Conservation (phyloP, 2,797 vertebrate species). For the Scolopax bukidnonensis region DNA sequence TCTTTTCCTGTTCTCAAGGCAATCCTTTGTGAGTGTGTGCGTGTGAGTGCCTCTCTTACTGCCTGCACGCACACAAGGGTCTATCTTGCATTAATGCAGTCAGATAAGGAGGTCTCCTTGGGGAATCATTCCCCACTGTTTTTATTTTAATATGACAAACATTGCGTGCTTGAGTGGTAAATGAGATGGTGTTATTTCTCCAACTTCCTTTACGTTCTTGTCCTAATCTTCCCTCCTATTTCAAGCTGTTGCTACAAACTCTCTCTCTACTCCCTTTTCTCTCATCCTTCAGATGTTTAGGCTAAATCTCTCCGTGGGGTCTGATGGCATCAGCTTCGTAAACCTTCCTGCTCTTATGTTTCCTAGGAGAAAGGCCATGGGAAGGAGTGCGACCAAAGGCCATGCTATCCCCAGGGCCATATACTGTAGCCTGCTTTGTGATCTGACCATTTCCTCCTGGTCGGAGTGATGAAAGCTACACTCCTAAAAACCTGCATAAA, state of each 20-base stretch:
- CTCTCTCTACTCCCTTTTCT: not conserved
- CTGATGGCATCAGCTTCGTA: slow-evolving; percentile 49
- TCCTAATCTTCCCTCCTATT: slow-evolving; percentile 30
- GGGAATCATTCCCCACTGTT: slow-evolving; percentile 34
- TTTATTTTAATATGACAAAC: slow-evolving; percentile 54
- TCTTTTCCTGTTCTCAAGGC: not conserved
- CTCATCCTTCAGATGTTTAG: slow-evolving; percentile 62
- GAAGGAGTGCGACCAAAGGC: slow-evolving; percentile 44
- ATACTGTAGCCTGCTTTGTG: slow-evolving; percentile 56
- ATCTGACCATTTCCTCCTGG: slow-evolving; percentile 49
- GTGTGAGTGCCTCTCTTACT: not conserved
- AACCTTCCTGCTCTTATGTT: slow-evolving; percentile 49
- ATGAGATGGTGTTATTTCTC: slow-evolving; percentile 58
- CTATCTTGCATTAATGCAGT: slow-evolving; percentile 22
- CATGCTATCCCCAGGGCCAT: slow-evolving; percentile 19
- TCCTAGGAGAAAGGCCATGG: slow-evolving; percentile 47
- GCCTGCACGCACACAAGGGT: not conserved
- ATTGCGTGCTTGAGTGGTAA: slow-evolving; percentile 40
- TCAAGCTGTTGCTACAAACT: slow-evolving; percentile 47
- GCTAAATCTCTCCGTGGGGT: slow-evolving; percentile 33
- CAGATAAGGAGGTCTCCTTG: slow-evolving; percentile 42
- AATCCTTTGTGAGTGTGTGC: not conserved
- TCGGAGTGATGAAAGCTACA: slow-evolving; percentile 59
- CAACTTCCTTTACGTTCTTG: slow-evolving; percentile 28
- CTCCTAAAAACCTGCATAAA: slow-evolving; percentile 41